Conservation (phyloP, 2,888 invertebrate species). For the Cephus pygmeus region DNA sequence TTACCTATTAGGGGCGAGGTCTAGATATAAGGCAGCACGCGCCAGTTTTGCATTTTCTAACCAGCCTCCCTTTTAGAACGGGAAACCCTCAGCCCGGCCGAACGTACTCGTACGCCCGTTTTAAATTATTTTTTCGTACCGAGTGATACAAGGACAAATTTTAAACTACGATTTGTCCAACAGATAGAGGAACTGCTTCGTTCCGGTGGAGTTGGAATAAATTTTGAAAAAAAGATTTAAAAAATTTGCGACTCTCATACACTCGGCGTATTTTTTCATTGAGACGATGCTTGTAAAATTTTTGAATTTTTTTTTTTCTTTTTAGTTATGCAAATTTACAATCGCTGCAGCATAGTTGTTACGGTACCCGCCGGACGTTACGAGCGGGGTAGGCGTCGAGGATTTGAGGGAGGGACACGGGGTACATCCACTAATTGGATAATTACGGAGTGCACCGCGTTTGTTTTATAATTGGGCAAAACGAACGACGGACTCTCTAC, state of each 20-base stretch:
- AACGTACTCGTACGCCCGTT: not conserved
- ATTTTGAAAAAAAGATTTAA: not conserved
- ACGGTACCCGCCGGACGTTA: not conserved
- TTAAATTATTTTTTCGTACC: not conserved
- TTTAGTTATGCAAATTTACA: not conserved
- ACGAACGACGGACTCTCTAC: slow-evolving; percentile 34
- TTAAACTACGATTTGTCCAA: not conserved
- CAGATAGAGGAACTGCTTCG: not conserved
- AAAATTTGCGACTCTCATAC: too few relatives aligned
- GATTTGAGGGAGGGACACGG: slow-evolving; percentile 24
- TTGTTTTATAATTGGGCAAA: slow-evolving; percentile 66
- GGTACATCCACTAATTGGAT: slow-evolving; percentile 64
- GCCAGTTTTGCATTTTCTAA: not conserved
- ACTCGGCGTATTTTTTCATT: not conserved
- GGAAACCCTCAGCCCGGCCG: not conserved
- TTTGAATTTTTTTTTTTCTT: not conserved
- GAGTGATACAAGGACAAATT: not conserved
- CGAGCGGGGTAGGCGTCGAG: not conserved
- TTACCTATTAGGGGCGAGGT: slow-evolving; percentile 2
- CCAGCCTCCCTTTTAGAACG: not conserved
- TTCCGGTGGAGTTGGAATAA: not conserved
- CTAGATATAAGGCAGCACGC: not conserved
- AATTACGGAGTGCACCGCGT: slow-evolving; percentile 63
- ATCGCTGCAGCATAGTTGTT: not conserved
- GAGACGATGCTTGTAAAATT: not conserved